Conservation (phyloP, 2,797 vertebrate genomes). For the Gymnoscopelus braueri region DNA sequence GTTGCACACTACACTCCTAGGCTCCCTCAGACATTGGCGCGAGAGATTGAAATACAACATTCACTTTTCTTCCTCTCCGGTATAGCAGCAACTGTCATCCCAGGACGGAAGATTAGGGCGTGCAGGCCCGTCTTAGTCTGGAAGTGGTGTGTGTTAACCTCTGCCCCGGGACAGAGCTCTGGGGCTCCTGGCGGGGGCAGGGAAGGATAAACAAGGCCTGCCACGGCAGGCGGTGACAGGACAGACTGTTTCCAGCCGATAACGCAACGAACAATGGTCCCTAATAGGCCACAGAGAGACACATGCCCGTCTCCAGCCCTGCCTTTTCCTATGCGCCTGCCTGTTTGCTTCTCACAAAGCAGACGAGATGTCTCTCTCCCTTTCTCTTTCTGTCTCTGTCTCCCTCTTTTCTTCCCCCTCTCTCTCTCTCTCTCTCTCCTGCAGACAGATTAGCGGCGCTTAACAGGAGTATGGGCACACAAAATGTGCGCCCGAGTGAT, state of each 20-base stretch:
- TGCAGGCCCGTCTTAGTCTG: slow-evolving; percentile 50
- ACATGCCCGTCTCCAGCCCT: slow-evolving; percentile 71
- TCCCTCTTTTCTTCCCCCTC: slow-evolving; percentile 55
- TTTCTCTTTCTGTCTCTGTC: slow-evolving; percentile 64
- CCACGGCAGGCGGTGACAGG: slow-evolving; percentile 59
- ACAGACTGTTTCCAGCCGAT: slow-evolving; percentile 84
- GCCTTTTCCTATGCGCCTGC: slow-evolving; percentile 61
- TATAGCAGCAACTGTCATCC: slow-evolving; percentile 15
- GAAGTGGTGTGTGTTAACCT: slow-evolving; percentile 71
- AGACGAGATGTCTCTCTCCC: slow-evolving; percentile 73
- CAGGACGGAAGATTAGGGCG: slow-evolving; percentile 51
- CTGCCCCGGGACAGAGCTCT: slow-evolving; percentile 60
- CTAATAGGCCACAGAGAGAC: slow-evolving; percentile 84
- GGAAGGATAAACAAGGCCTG: slow-evolving; percentile 66
- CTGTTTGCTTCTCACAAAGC: slow-evolving; percentile 76
- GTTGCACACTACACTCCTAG: slow-evolving; percentile 2
- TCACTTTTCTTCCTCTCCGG: slow-evolving; percentile 34
- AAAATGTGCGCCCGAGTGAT: slow-evolving; percentile 84
- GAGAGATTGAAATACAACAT: slow-evolving; percentile 30
- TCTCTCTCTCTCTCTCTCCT: slow-evolving; percentile 63
- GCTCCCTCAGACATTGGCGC: slow-evolving; percentile 17
- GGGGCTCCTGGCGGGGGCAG: slow-evolving; percentile 53
- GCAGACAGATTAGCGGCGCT: slow-evolving; percentile 75
- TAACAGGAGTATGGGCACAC: slow-evolving; percentile 63
- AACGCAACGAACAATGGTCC: slow-evolving; percentile 84